A percentile compares a stretch with the other conserved stretches of the same genome.
Conservation (phyloP, 2,113 vertebrate species). For the Vulpes vulpes region DNA sequence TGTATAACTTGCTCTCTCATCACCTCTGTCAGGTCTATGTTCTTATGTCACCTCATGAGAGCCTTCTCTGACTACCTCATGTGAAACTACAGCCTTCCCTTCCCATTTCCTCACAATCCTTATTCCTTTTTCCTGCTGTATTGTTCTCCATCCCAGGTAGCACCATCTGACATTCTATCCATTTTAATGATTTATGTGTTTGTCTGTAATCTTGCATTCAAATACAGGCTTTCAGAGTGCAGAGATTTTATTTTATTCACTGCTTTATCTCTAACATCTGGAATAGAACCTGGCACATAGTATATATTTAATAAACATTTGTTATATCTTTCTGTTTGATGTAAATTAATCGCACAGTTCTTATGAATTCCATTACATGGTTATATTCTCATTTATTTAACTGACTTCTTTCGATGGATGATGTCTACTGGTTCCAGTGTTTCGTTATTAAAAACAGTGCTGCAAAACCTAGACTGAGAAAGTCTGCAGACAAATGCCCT, state of each 20-base stretch:
- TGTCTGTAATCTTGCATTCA: not conserved
- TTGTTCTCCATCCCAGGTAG: not conserved
- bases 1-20: not conserved
- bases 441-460: slow-evolving; percentile 54
- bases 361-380: slow-evolving; percentile 8
- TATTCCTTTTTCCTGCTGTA: not conserved
- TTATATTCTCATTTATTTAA: slow-evolving; percentile 44
- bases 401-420: slow-evolving; percentile 12
- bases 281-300: not conserved
- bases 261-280: not conserved
- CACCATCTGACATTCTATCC: not conserved
- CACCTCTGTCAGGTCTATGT: not conserved
- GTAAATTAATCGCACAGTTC: not conserved
- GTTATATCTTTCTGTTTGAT: not conserved
- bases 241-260: not conserved
- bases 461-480: slow-evolving; percentile 6
- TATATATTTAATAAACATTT: not conserved
- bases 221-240: not conserved
- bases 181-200: not conserved
- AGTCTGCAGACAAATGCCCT: not conserved
- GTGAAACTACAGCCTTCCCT: not conserved
- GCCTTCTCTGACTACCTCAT: not conserved
- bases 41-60: not conserved
- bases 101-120: not conserved
- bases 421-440: not conserved